Percentiles rank a stretch among this genome's conserved stretches.
Conservation (phyloP, 2,888 invertebrate genomes). For the Pseudococcus viburni region DNA sequence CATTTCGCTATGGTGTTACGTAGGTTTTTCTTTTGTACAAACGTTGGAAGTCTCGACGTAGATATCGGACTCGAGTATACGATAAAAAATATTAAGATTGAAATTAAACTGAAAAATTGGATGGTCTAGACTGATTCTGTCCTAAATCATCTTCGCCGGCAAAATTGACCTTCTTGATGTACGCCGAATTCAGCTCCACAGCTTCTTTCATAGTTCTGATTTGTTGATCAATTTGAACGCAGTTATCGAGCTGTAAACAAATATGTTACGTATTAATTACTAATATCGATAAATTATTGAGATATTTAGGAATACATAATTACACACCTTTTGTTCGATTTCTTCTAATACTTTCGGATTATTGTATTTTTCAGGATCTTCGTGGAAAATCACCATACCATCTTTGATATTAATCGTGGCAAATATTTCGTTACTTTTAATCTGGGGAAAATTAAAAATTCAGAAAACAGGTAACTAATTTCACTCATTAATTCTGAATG, state of each 20-base stretch:
- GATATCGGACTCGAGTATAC: not conserved
- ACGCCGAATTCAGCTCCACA: constrained; percentile 91
- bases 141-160: constrained; percentile 62
- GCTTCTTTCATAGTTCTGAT: constrained; percentile 95
- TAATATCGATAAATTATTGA: not conserved
- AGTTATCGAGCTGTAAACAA: constrained; percentile 71
- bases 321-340: constrained; percentile 80
- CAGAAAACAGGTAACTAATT: not conserved
- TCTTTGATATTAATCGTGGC: constrained; percentile 98
- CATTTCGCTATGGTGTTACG: constrained; percentile 10
- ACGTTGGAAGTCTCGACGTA: not conserved
- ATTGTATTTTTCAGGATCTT: constrained; percentile 95
- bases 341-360: constrained; percentile 89
- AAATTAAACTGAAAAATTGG: constrained; percentile 59
- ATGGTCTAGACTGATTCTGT: constrained; percentile 40
- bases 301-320: not conserved
- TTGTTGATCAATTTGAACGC: constrained; percentile 90
- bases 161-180: constrained; percentile 76
- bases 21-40: constrained; percentile 2
- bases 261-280: not conserved
- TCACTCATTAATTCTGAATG: not conserved
- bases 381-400: constrained; percentile 97
- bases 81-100: not conserved
- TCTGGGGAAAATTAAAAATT: constrained; percentile 75
- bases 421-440: constrained; percentile 96